A percentile compares a stretch with the other conserved stretches of the same genome.
Conservation (phyloP, 1,140 invertebrate species). For the Pseudoatta argentina region DNA sequence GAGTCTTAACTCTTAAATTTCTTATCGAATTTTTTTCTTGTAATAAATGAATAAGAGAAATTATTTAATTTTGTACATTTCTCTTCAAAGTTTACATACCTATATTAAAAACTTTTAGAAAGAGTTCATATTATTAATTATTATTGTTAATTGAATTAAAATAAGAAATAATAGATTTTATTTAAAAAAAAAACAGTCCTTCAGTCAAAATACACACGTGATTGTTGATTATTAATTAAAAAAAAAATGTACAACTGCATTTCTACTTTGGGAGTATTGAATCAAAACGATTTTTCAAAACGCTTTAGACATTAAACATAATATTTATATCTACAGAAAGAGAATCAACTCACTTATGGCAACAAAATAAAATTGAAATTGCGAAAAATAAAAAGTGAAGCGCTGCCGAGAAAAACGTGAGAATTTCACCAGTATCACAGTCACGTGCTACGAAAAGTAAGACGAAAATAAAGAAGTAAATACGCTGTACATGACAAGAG, state of each 20-base stretch:
- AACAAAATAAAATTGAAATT: slow-evolving; percentile 22
- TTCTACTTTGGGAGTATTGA: background rate
- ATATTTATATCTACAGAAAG: slow-evolving; percentile 40
- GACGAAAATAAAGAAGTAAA: slow-evolving; percentile 5
- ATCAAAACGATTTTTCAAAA: slow-evolving; percentile 18
- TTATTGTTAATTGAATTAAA: background rate
- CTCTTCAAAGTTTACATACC: background rate
- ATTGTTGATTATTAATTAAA: background rate
- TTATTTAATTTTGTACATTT: background rate
- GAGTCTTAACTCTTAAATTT: background rate
- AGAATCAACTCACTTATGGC: background rate
- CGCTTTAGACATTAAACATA: slow-evolving; percentile 14
- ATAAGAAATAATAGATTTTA: background rate
- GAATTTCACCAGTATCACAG: background rate
- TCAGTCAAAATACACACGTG: background rate
- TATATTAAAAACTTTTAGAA: background rate
- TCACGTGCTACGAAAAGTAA: background rate
- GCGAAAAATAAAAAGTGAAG: background rate
- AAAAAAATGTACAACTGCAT: slow-evolving; percentile 7
- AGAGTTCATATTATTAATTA: background rate
- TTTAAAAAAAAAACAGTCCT: background rate
- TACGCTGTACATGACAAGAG: background rate
- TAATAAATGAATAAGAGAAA: background rate
- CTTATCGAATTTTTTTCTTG: background rate
- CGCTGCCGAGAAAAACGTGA: slow-evolving; percentile 6